A percentile compares a stretch with the other conserved stretches of the same genome.
Conservation (phyloP, 2,888 invertebrate species). For the Trimorus sp. region DNA sequence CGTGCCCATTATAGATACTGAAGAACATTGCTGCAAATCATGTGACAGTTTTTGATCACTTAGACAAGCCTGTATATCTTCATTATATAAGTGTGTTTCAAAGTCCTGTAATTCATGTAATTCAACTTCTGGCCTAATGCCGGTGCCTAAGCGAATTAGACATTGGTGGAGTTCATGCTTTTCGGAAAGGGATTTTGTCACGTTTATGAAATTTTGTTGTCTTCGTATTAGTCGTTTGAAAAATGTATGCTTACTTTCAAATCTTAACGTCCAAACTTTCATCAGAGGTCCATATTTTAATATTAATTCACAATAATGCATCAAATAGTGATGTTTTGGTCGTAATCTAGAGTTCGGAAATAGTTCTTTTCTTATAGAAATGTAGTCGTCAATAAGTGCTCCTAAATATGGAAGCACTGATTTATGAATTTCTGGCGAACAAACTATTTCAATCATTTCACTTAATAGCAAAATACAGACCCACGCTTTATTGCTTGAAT, state of each 20-base stretch:
- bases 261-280: conserved; percentile 66
- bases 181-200: conserved; percentile 27
- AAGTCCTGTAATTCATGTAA: conserved; percentile 19
- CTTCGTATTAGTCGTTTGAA: conserved; percentile 62
- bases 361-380: conserved; percentile 40
- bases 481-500: conserved; percentile 12
- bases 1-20: conserved; percentile 49
- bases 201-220: conserved; percentile 36
- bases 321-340: conserved; percentile 53
- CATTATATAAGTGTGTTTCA: conserved; percentile 28
- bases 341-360: conserved; percentile 43
- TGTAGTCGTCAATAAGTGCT: conserved; percentile 39
- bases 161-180: conserved; percentile 50
- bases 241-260: conserved; percentile 71
- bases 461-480: neutral
- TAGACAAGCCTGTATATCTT: conserved; percentile 11
- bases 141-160: conserved; percentile 42
- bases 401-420: conserved; percentile 35
- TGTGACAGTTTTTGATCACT: neutral
- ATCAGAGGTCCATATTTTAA: conserved; percentile 62
- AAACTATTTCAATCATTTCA: conserved; percentile 22
- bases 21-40: conserved; percentile 35
- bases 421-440: conserved; percentile 61
- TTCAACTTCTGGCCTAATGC: conserved; percentile 37
- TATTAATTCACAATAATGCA: conserved; percentile 40